Evolutionary conservation across 2,797 vertebrate species (phyloP), one percentile per base, ranked within the genome.

Genomic region (Acanthopagrus latus): DNA sequence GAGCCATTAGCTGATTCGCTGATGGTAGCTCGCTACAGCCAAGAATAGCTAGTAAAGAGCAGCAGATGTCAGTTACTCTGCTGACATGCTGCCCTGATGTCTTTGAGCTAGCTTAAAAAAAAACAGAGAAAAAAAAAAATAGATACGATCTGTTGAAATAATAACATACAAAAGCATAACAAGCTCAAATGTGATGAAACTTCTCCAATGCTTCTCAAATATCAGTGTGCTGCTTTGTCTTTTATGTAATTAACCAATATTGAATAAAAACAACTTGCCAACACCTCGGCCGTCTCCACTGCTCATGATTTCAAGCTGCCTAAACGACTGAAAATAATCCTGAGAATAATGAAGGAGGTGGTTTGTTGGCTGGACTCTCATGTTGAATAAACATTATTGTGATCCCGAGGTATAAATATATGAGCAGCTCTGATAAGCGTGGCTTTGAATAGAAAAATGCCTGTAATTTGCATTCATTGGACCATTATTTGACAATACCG

Each of bases 391-490:
- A 80, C 82, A 83, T 66, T 33, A 71, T 68, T 81, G 58, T 76
- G 73, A 85, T 81, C 66, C 77, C 23, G 71, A 72, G 71, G 74
- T 85, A 47, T 47, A 66, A 84, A 84, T 70, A 65, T 16, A 52
- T 11, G 55, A 83, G 77, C 64, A 20, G 63, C 76, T 46, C 71
- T 73, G 81, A 85, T 78, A 75, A 84, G 73, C 55, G 3, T 3
- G 20, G 41, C 74, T 62, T 38, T 78, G 64, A 76, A 82, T 41
- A 44, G 72, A 23, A 67, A 71, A 82, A 75, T 7, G 12, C 3
- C 33, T 27, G 46, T 75, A 70, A 90, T 86, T 78, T 85, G 82
- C 74, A 83, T 89, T 83, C 48, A 74, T 59, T 63, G 64, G 63
- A 21, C 43, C 48, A 50, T 75, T 56, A 72, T 78, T 71, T 75